Base-by-base conservation (phyloP, 2,888 invertebrate genomes). In the Rosalia funebris region DNA sequence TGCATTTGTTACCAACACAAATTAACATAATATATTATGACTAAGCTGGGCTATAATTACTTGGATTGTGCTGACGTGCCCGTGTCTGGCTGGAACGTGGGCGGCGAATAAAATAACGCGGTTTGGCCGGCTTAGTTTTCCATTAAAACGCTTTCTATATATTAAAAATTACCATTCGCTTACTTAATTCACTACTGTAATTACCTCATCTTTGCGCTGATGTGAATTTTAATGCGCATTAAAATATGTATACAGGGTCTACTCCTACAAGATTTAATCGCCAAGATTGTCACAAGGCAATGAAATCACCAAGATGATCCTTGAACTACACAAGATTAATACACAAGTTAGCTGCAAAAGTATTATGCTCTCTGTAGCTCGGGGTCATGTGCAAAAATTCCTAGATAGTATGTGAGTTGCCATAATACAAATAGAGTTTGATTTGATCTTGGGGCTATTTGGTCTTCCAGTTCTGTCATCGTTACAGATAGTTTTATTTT, bases 1-100 rank as follows among this genome's bases (percentile, higher is more conserved):
- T 74, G 75, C 76, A 75, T 75, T 75, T 75, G 74, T 73, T 75
- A 72, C 67, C 65, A 71, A 71, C 73, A 71, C 69, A 76, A 74
- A 77, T 77, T 77, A 77, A 75, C 76, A 77, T 77, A 77, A 77
- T 75, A 75, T 76, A 77, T 76, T 76, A 75, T 73, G 76, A 77
- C 73, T 72, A 71, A 74, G 76, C 74, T 72, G 71, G 68, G 72
- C 70, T 71, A 71, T 76, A 77, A 77, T 77, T 76, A 70, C 64
- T 68, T 58, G 66, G 64, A 69, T 69, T 71, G 70, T 63, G 66
- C 68, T 68, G 68, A 68, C 68, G 68, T 68, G 68, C 62, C 66
- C 62, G 50, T 57, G 65, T 65, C 60, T 60, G 50, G 48, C 36
- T 57, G 60, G 61, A 60, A 65, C 68, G 68, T 68, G 58, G 68